Base-by-base conservation (phyloP, 2,888 invertebrate species). In the Alcis repandata region DNA sequence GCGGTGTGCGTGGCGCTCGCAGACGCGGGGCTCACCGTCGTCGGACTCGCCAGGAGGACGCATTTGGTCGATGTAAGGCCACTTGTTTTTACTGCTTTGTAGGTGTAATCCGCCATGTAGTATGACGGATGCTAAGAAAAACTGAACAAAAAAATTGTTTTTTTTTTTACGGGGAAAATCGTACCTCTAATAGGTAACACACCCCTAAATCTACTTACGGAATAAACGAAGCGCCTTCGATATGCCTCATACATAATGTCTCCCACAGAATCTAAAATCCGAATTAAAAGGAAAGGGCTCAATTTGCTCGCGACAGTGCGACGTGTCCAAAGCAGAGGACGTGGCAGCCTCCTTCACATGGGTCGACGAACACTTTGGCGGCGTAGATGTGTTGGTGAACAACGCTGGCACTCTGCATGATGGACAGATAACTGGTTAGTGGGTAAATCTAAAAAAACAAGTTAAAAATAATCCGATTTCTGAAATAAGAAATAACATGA, bases 1-100 rank as follows among this genome's bases (percentile, higher is more conserved):
- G 83, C 88, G 0, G 80, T 87, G 20, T 79, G 79, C 22, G 76
- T 82, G 32, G 76, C 81, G 61, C 77, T 92, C 36, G 88, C 88
- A 1, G 74, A 84, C 41, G 78, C 84, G 13, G 91, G 91, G n/a
- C 56, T 86, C 38, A 69, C 68, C 6, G 87, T 86, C 7, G 75
- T 88, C 7, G 86, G 86, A 4, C 76, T 86, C 15, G 84, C 85
- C 6, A 73, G 86, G 59, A 74, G 82, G 40, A 62, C 72, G 1
- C 67, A 74, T 1, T 72, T 77, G 2, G 68, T 85, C 33, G 76
- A 84, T 45, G 85, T 84, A 51, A 81, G 76, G 73, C 15, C 10
- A n/a, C 17, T 2, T 0, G 27, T 27, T 27, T 27, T 27, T 6
- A 27, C 27, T 4, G 27, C 27, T 27, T 4, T 27, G 27, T 27